A percentile compares a stretch with the other conserved stretches of the same genome.
These are phyloP conservation scores for Leptopilina myrica DNA, from an alignment of 2,888 invertebrate genomes.

Conservation along the genomic window DNA sequence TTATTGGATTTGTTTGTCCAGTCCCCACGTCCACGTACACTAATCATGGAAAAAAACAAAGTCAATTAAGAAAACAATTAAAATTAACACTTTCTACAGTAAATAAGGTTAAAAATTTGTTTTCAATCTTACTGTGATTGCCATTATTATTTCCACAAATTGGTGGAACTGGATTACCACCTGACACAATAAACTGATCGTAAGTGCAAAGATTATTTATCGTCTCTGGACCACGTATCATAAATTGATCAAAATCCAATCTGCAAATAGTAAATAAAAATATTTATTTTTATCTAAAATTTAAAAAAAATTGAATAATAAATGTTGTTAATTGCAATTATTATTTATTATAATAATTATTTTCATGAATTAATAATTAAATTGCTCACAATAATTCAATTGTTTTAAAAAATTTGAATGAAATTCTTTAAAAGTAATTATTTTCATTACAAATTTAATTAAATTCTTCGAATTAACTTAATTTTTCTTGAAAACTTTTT, in stretches of 20 bases:
- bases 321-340: too few relatives aligned
- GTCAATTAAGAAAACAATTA: constrained; percentile 11
- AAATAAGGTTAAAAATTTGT: neutral
- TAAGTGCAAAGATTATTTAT: constrained; percentile 88
- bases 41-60: constrained; percentile 66
- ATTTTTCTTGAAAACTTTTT: too few relatives aligned
- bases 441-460: too few relatives aligned
- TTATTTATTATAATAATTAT: too few relatives aligned
- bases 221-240: constrained; percentile 86
- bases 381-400: too few relatives aligned
- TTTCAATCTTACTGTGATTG: constrained; percentile 84
- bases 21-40: constrained; percentile 91
- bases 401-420: too few relatives aligned
- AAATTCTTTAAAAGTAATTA: too few relatives aligned
- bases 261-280: constrained; percentile 71
- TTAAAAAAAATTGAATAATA: too few relatives aligned
- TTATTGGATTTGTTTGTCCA: constrained; percentile 86
- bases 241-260: constrained; percentile 88
- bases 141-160: constrained; percentile 90
- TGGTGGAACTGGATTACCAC: constrained; percentile 87
- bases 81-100: too few relatives aligned
- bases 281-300: too few relatives aligned
- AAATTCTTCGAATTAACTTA: too few relatives aligned
- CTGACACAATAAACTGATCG: constrained; percentile 91
- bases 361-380: too few relatives aligned